phyloP scores from a whole-genome alignment of 2,888 invertebrate genomes.

The Cephus pygmeus region DNA sequence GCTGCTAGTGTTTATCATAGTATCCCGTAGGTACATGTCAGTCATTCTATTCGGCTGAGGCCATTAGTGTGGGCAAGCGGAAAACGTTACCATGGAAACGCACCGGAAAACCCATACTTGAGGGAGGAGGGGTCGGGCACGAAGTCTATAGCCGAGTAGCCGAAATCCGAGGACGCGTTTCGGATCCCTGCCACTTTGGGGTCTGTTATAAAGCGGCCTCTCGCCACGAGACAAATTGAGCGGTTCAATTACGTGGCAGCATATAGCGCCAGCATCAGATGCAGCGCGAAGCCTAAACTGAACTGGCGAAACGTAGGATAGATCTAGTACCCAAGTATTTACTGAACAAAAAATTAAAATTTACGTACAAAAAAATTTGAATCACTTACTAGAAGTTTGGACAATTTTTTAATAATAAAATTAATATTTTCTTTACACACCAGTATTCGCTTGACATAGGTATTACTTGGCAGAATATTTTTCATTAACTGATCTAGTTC shows the following conservation, averaged over 20 bases:
- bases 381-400: no score
- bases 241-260: not conserved
- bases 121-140: not conserved
- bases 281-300: not conserved
- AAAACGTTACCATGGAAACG: slow-evolving; percentile 3
- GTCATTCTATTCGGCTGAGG: not conserved
- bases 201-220: not conserved
- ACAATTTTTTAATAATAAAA: no score
- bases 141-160: not conserved
- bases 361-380: no score
- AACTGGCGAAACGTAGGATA: not conserved
- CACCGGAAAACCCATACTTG: not conserved
- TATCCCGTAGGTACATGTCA: not conserved
- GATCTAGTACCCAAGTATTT: not conserved
- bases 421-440: no score
- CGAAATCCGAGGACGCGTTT: slow-evolving; percentile 6
- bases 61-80: not conserved
- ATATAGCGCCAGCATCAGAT: not conserved
- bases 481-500: no score
- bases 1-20: not conserved
- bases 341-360: no score
- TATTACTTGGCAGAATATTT: no score
- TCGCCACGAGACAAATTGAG: not conserved
- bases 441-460: no score
- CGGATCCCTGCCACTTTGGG: not conserved